phyloP scores from a whole-genome alignment of 2,797 vertebrate genomes.

The Nyctibius grandis region DNA sequence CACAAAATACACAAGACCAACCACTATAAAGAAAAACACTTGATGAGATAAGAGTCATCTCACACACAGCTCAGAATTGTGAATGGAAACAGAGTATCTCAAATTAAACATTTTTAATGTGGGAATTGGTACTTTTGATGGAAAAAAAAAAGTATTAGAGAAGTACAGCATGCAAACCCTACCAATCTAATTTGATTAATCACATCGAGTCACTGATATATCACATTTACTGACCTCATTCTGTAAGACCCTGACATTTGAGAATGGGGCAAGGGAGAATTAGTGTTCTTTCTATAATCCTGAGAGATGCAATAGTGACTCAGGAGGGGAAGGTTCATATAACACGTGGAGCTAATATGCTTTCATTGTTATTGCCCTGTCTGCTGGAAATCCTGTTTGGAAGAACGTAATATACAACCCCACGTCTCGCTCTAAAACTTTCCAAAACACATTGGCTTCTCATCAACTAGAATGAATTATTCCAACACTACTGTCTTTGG shows the following conservation, averaged over 20 bases:
- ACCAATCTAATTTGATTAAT: not conserved
- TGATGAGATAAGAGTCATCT: not conserved
- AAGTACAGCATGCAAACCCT: not conserved
- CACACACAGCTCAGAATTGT: not conserved
- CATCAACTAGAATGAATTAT: not conserved
- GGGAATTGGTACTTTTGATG: not conserved
- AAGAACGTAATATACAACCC: not conserved
- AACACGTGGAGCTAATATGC: not conserved
- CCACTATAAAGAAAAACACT: not conserved
- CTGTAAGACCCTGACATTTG: not conserved
- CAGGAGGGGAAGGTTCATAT: not conserved
- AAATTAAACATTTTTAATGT: not conserved
- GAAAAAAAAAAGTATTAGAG: not conserved
- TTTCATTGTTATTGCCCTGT: not conserved
- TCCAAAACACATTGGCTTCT: not conserved
- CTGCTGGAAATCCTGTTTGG: not conserved
- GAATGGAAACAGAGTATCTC: not conserved
- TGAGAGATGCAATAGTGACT: not conserved
- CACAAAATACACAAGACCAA: not conserved
- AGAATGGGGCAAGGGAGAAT: not conserved
- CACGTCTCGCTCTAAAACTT: not conserved
- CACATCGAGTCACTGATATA: not conserved
- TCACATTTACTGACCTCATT: not conserved
- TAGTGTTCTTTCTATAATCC: not conserved
- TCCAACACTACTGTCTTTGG: not conserved